Evolutionary conservation across 2,113 vertebrate genomes (phyloP).

Genomic region (Rhinichthys klamathensis): DNA sequence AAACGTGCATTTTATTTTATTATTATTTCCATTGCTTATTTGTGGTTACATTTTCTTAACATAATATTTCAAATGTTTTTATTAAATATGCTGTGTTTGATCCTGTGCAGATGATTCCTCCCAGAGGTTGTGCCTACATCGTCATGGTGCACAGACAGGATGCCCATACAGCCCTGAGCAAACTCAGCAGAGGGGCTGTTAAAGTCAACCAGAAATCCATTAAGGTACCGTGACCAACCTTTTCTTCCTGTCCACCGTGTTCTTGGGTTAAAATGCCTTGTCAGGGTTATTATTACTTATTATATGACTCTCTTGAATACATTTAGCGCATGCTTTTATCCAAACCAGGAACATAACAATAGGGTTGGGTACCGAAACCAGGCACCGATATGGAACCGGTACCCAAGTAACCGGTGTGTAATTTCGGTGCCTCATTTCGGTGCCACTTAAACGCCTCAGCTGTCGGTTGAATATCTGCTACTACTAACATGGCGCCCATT

Average conservation of each 20-base stretch:
- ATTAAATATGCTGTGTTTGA: neutral
- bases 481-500: no score
- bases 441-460: no score
- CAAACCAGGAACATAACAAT: neutral
- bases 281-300: neutral
- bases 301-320: neutral
- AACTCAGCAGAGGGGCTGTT: conserved; percentile 87
- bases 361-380: no score
- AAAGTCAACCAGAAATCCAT: conserved; percentile 97
- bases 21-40: neutral
- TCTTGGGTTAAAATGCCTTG: neutral
- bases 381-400: no score
- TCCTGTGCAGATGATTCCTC: conserved; percentile 91
- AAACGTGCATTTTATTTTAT: neutral
- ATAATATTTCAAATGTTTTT: neutral
- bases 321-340: neutral
- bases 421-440: no score
- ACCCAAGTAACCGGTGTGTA: no score
- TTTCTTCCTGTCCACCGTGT: neutral
- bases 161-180: conserved; percentile 90
- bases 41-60: neutral
- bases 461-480: no score
- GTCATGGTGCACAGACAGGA: conserved; percentile 97
- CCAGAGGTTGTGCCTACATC: conserved; percentile 95
- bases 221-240: conserved; percentile 79